Percentiles rank a stretch among this genome's conserved stretches.
phyloP scores from a whole-genome alignment of 2,797 vertebrate species.

The Muscicapa striata region DNA sequence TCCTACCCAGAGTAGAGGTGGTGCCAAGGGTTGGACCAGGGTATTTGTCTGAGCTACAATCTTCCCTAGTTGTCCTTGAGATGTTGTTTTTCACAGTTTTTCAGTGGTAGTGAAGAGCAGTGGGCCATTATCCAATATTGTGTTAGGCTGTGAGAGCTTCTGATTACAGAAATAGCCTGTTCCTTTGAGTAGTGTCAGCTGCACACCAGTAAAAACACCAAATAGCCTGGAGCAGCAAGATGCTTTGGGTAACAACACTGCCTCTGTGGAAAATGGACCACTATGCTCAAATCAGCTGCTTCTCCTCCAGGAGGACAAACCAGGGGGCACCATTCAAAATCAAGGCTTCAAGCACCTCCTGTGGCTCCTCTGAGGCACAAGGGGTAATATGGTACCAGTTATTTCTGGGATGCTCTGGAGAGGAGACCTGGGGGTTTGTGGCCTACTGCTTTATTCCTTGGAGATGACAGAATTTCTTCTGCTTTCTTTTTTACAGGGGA shows the following conservation, averaged over 20 bases:
- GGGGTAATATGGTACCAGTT: background rate
- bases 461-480: background rate
- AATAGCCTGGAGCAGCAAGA: background rate
- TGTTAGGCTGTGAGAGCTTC: background rate
- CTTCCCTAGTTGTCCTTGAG: background rate
- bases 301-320: background rate
- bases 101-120: background rate
- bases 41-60: background rate
- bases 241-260: background rate
- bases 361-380: background rate
- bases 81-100: background rate
- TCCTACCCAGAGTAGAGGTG: background rate
- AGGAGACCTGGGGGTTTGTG: background rate
- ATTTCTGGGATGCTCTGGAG: background rate
- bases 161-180: background rate
- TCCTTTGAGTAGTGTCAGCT: background rate
- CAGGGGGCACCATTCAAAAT: background rate
- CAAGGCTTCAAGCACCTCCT: background rate
- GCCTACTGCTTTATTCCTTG: background rate
- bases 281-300: background rate
- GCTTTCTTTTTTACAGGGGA: background rate
- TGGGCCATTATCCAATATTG: rapidly evolving
- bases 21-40: rapidly evolving
- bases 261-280: background rate
- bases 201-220: background rate